phyloP scores from a whole-genome alignment of 2,797 vertebrate species.

The Crocidura indochinensis region DNA sequence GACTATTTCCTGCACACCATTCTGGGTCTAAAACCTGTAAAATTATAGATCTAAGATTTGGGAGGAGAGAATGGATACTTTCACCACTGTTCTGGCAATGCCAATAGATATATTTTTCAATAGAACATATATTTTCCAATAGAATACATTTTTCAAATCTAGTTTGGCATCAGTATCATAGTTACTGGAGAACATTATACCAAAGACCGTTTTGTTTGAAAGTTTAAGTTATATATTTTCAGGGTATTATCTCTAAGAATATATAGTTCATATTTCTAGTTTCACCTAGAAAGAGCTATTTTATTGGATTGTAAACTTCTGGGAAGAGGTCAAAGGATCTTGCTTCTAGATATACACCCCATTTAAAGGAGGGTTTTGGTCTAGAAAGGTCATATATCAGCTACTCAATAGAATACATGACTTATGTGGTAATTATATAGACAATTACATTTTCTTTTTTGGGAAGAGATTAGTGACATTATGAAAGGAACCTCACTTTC shows the following conservation, averaged over 20 bases:
- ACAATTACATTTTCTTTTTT: too few relatives aligned
- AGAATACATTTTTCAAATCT: not conserved
- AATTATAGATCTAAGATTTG: not conserved
- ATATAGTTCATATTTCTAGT: not conserved
- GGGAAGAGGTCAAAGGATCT: not conserved
- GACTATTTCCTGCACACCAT: not conserved
- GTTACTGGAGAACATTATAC: not conserved
- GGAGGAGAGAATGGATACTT: not conserved
- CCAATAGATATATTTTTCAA: not conserved
- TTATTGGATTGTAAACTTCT: not conserved
- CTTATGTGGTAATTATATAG: not conserved
- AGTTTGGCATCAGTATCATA: not conserved
- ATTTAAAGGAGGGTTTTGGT: not conserved
- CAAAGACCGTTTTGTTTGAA: not conserved
- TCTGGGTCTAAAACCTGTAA: not conserved
- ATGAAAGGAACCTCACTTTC: too few relatives aligned
- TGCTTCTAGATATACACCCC: not conserved
- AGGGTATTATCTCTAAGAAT: not conserved
- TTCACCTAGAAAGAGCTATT: not conserved
- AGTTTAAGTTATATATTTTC: not conserved
- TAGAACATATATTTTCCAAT: too few relatives aligned
- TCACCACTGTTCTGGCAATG: not conserved
- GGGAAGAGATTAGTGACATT: too few relatives aligned
- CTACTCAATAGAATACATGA: not conserved
- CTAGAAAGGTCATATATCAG: not conserved